Evolutionary conservation across 2,113 vertebrate species (phyloP), one percentile per base, ranked within the genome.

Genomic region (Colinus virginianus): DNA sequence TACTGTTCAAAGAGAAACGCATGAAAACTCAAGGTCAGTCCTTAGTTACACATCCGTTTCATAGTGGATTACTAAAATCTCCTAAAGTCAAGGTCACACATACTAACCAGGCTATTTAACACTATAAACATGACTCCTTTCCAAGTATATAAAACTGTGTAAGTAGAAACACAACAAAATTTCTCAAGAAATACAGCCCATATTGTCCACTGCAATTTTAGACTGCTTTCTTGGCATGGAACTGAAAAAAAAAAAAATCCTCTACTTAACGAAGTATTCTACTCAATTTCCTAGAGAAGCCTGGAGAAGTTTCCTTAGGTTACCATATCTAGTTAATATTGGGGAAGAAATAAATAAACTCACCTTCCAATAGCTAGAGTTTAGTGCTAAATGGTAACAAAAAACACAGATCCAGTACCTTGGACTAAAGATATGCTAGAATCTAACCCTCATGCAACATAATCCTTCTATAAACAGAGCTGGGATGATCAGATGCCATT

Each of bases 81-180:
- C 59, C 13, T 28, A 12, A 56, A 77, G 68, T 6, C 17, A 64
- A 79, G 7, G 36, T 28, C 30, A 48, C 19, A 19, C 25, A 61
- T 9, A 45, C 3, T 63, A 71, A 64, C 1, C 11, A 28, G 38
- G 14, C 42, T 43, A 43, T 9, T 76, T 48, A 56, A 55, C 63
- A 70, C 42, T 25, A 21, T 51, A 7, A 79, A 69, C 15, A n/a
- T n/a, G 19, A 19, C 11, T 75, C 36, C 23, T 36, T 13, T 66
- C 6, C 20, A 53, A 0, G 0, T 30, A 43, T 51, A 68, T 72
- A 61, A 68, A 62, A 28, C 11, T 70, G 23, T 14, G 13, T 20
- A 64, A 0, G 0, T 4, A 25, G 3, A 69, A 64, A 5, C 48
- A 87, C 59, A 26, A 9, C 13, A 53, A 53, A 28, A 28, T 53